Base-by-base conservation (phyloP, 2,888 invertebrate species). In the Spicauda simplicius region DNA sequence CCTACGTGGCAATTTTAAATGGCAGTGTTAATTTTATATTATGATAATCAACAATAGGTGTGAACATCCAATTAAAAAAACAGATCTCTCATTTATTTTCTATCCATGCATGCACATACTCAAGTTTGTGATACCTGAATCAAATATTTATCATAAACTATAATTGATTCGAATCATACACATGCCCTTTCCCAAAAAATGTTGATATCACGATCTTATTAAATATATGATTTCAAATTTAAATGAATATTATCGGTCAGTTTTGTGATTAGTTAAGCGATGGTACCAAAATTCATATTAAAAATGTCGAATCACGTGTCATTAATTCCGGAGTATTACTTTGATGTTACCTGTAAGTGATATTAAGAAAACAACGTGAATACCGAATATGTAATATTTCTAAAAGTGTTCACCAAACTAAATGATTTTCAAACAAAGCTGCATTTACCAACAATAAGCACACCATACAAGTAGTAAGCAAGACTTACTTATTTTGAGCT, bases 401-500 rank as follows among this genome's bases (percentile, higher is more conserved):
- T 41, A 41, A 41, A 41, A 5, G 14, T 41, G 41, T 11, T 41
- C 1, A 41, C 41, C 41, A 14, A 41, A 41, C 7, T 33, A 33
- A 41, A 41, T 14, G 12, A 14, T 14, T 10, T 41, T 14, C 41
- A 41, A 41, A 25, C 25, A 41, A 41, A 41, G 41, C 41, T 41
- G 41, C 14, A 14, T 41, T 41, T 41, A 41, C 41, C 41, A 41
- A 41, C 12, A 14, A 25, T 54, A 25, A 54, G 25, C 54, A 54
- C 54, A 54, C 41, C 12, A 41, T 41, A 41, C 41, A 41, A 54
- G 53, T 54, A 19, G 25, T 25, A 54, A 54, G 53, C 53, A 25
- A 25, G 5, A 54, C 25, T 54, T 54, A 41, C 41, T 41, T 41
- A 41, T 41, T 41, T 41, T 41, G 12, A 41, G 41, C 41, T 41